phyloP scores from a whole-genome alignment of 1,140 invertebrate species.

The Heliothis virescens region DNA sequence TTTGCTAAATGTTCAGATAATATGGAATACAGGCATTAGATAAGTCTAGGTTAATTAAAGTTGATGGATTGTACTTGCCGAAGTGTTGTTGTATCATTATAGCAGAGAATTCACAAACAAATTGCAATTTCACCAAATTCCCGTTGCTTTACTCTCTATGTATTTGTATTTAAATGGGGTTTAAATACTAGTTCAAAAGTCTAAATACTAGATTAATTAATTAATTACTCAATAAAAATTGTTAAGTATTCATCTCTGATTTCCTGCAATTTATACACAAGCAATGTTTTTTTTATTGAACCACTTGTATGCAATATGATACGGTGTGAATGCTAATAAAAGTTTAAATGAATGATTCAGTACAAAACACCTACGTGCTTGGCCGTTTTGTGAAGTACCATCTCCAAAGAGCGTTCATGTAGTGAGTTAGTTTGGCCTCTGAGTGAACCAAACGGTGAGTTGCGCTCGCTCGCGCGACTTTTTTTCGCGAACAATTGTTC shows the following conservation, averaged over 20 bases:
- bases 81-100: neutral
- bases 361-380: slow-evolving; percentile 2
- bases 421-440: slow-evolving; percentile 18
- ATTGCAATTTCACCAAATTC: no score
- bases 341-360: slow-evolving; percentile 1
- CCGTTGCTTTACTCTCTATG: no score
- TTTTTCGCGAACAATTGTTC: slow-evolving; percentile 22
- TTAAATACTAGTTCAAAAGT: no score
- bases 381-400: slow-evolving; percentile 3
- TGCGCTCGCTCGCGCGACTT: slow-evolving; percentile 16
- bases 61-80: neutral
- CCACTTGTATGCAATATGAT: neutral
- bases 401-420: slow-evolving; percentile 6
- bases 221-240: neutral
- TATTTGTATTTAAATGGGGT: no score
- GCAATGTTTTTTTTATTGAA: slow-evolving; percentile 1
- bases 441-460: slow-evolving; percentile 3
- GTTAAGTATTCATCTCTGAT: neutral
- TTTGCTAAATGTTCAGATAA: slow-evolving; percentile 22
- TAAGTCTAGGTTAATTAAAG: slow-evolving; percentile 22
- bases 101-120: neutral
- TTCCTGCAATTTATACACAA: neutral
- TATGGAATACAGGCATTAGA: slow-evolving; percentile 2
- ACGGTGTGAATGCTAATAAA: neutral
- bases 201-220: no score